Evolutionary conservation across 2,797 vertebrate species (phyloP), one percentile per base, ranked within the genome.

Genomic region (Melanotaenia maccullochi): DNA sequence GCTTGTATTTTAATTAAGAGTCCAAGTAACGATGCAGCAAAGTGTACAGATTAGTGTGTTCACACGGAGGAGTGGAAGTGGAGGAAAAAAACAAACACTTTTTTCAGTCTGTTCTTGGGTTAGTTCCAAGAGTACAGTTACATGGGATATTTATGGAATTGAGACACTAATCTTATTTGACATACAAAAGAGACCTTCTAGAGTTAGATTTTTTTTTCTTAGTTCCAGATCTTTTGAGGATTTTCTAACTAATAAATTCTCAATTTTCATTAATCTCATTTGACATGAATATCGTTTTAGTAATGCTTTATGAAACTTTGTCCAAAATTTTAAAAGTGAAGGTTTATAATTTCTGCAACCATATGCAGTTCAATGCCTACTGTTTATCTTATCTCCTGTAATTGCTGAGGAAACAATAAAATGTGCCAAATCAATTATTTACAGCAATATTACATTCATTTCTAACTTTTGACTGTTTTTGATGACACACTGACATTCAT

Each of bases 1-100:
- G 86, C 87, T 84, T 85, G 90, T 87, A 89, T 93, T 95, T 95
- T 94, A 95, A 95, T 95, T 94, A 95, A 94, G 91, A 92, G 90
- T 89, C 90, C 86, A 82, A 92, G 92, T 93, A 93, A 92, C 89
- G 85, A 90, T 86, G 86, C 89, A 88, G 92, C 89, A 92, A 93
- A 93, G 91, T 92, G 90, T 86, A 88, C 70, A 90, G 93, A 93
- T 94, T 94, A 93, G 90, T 89, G 85, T 94, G 92, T 94, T 95
- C 94, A 91, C 90, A 89, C 61, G 49, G 83, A 85, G 91, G 80
- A 87, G 80, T 72, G 58, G 78, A 61, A 84, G 69, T 16, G 16
- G 65, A 13, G 51, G 72, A 79, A 78, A 72, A 73, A 40, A 83
- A 88, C 78, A 89, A 93, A 93, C 63, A 79, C 87, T 93, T 90